Percentiles rank a stretch among this genome's conserved stretches.
phyloP scores from a whole-genome alignment of 2,113 vertebrate genomes.

The Phaethon lepturus region DNA sequence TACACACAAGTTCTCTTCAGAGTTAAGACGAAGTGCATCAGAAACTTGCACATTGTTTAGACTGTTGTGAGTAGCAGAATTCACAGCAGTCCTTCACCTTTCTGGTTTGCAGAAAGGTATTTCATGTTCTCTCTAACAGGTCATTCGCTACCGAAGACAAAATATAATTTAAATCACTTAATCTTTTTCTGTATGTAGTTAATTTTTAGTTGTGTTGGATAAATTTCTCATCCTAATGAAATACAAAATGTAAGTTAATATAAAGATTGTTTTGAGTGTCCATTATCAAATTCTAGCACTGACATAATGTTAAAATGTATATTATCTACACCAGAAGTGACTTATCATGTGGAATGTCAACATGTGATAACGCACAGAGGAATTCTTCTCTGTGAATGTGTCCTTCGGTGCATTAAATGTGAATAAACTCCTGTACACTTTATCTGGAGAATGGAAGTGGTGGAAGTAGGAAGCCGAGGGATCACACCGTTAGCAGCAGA shows the following conservation, averaged over 20 bases:
- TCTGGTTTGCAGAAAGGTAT: not conserved
- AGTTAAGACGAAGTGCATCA: not conserved
- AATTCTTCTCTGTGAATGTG: not conserved
- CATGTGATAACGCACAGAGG: not conserved
- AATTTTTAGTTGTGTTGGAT: not conserved
- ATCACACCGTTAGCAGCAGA: not conserved
- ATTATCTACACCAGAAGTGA: not conserved
- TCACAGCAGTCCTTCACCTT: not conserved
- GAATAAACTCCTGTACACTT: not conserved
- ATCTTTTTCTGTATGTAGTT: not conserved
- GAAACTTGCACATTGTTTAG: not conserved
- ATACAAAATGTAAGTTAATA: not conserved
- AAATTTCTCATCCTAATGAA: not conserved
- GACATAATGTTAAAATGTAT: not conserved
- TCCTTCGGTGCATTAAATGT: not conserved
- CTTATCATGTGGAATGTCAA: not conserved
- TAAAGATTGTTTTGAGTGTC: not conserved
- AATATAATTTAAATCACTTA: not conserved
- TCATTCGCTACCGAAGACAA: not conserved
- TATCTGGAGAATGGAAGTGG: not conserved
- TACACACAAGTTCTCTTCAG: not conserved
- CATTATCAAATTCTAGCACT: not conserved
- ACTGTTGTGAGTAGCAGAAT: not conserved
- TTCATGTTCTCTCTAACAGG: not conserved
- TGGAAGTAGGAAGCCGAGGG: not conserved